These are phyloP conservation scores for Zeugodacus cucurbitae DNA, from an alignment of 1,140 invertebrate species.

Conservation along the genomic window DNA sequence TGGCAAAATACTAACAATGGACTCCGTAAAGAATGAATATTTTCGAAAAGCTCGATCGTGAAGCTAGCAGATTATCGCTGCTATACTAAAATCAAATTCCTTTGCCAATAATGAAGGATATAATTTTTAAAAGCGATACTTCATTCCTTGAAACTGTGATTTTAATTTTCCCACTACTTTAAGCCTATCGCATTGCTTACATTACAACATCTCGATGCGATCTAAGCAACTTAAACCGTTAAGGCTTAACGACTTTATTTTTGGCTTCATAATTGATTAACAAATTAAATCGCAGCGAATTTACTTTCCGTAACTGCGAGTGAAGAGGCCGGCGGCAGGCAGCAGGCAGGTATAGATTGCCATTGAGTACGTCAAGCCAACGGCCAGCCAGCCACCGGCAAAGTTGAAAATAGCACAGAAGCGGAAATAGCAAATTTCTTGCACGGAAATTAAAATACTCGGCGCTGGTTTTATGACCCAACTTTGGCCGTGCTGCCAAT, in stretches of 20 bases:
- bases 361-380: neutral
- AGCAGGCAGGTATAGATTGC: neutral
- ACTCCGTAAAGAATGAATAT: too few relatives aligned
- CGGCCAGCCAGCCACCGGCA: neutral
- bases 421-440: constrained; percentile 42
- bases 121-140: too few relatives aligned
- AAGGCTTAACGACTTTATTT: constrained; percentile 1
- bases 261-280: constrained; percentile 30
- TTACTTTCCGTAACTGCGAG: neutral
- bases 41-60: too few relatives aligned
- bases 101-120: too few relatives aligned
- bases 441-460: constrained; percentile 42
- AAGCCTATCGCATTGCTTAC: too few relatives aligned
- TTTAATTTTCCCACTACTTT: too few relatives aligned
- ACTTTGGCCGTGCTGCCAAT: constrained; percentile 34
- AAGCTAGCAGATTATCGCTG: too few relatives aligned
- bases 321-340: neutral
- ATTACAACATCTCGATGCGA: too few relatives aligned
- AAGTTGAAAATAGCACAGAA: constrained; percentile 30
- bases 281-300: constrained; percentile 17
- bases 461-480: constrained; percentile 7
- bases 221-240: too few relatives aligned
- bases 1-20: too few relatives aligned
- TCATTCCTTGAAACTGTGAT: too few relatives aligned
- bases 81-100: too few relatives aligned